Conservation (phyloP, 2,113 vertebrate species). For the Zapus hudsonius region DNA sequence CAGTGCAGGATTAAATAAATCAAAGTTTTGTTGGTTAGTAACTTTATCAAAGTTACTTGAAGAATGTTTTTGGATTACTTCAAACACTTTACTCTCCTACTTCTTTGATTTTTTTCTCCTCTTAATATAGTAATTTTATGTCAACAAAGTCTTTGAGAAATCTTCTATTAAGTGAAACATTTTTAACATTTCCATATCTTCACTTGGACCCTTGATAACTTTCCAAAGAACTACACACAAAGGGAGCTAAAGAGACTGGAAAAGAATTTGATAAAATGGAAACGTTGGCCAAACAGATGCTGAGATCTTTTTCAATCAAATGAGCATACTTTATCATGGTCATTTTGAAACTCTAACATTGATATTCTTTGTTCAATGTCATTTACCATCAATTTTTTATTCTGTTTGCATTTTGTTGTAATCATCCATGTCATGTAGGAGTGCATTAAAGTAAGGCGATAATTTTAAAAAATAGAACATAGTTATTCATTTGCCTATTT, state of each 20-base stretch:
- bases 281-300: slow-evolving; percentile 41
- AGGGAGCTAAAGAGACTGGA: slow-evolving; percentile 1
- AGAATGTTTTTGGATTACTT: background rate
- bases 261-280: slow-evolving; percentile 52
- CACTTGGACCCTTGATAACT: slow-evolving; percentile 39
- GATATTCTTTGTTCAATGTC: slow-evolving; percentile 4
- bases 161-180: slow-evolving; percentile 17
- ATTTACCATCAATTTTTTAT: slow-evolving; percentile 23
- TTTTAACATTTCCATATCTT: slow-evolving; percentile 50
- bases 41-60: slow-evolving; percentile 6
- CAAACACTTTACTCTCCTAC: background rate
- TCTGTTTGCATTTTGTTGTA: slow-evolving; percentile 15
- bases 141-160: background rate
- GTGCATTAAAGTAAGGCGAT: background rate
- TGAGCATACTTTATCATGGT: slow-evolving; percentile 48
- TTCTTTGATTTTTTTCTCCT: background rate
- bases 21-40: background rate
- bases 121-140: background rate
- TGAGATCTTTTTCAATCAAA: slow-evolving; percentile 9
- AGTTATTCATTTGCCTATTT: background rate
- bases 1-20: background rate
- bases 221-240: slow-evolving; percentile 31
- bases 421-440: background rate
- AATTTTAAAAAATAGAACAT: background rate
- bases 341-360: slow-evolving; percentile 38